phyloP scores from a whole-genome alignment of 2,888 invertebrate species.

The Deroplatys truncata region DNA sequence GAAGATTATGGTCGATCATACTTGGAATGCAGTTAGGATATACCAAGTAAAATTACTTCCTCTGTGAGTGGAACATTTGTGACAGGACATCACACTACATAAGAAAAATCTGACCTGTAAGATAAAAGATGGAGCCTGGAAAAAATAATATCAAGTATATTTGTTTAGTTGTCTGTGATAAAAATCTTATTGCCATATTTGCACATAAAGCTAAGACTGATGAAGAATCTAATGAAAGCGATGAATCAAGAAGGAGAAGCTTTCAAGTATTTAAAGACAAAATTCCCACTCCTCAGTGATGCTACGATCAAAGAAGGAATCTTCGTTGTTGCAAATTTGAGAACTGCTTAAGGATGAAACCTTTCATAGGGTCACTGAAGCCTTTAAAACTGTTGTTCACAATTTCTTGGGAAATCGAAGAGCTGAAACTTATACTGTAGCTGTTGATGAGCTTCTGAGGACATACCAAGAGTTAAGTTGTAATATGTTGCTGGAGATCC shows the following conservation, averaged over 20 bases:
- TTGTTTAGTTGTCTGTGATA: background rate
- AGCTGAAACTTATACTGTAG: too few relatives aligned
- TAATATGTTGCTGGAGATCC: too few relatives aligned
- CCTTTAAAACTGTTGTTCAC: background rate
- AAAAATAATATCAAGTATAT: too few relatives aligned
- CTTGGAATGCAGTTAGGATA: conserved; percentile 1
- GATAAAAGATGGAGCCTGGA: background rate
- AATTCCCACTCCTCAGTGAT: background rate
- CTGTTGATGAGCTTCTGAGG: too few relatives aligned
- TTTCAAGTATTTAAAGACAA: too few relatives aligned
- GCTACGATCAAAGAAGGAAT: background rate
- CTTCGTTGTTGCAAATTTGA: background rate
- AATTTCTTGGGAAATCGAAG: background rate
- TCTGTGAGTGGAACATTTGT: background rate
- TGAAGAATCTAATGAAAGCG: conserved; percentile 2
- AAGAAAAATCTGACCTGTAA: too few relatives aligned
- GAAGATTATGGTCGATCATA: background rate
- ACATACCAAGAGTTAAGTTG: too few relatives aligned
- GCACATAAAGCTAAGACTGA: background rate
- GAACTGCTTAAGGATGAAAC: background rate
- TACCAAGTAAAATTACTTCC: background rate
- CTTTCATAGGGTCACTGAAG: background rate
- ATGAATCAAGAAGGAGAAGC: background rate
- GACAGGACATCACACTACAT: too few relatives aligned
- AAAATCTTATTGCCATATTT: background rate